Base-by-base conservation (phyloP, 2,797 vertebrate genomes). In the Mus spretus region DNA sequence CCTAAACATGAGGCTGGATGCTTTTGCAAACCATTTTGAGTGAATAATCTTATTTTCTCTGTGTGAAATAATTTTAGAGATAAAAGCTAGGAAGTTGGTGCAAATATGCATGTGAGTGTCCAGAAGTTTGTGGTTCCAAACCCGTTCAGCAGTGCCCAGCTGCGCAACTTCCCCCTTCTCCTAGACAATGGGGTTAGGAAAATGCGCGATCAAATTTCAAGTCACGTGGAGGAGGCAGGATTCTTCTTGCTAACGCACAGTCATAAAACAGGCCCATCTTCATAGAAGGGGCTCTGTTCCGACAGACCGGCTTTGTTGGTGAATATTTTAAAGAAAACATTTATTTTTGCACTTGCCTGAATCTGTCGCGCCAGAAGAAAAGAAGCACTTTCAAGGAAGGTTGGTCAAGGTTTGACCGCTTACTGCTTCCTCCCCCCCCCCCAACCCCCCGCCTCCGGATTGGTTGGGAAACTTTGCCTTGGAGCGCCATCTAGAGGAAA, bases 401-500 rank as follows among this genome's bases (percentile, higher is more conserved):
- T 67, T 63, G 11, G 9, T 12, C 77, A 87, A 59, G 13, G 50
- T 57, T 84, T 63, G 72, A 40, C 9, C 1, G 17, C 61, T 19
- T 10, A 11, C 15, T 3, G 1, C 28, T 40, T 40, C 3, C n/a
- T 20, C 13, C n/a, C 67, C 17, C 2, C 44, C 3, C 44, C 44
- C 44, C 2, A 40, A 2, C 37, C 3, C 5, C 44, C 44, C 44
- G 44, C 17, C n/a, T 17, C 1, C 17, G 61, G 55, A 57, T 57
- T 63, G 19, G 90, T 50, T 20, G 17, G 63, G 89, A 98, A 98
- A 94, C 81, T 92, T 90, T 97, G 98, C 98, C 98, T 98, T 98
- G 95, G 97, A 98, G 98, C 96, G 94, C 98, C 98, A 98, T 97
- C 98, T 98, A 98, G 97, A 96, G 98, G 98, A 97, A 91, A 74